Conservation (phyloP, 2,113 vertebrate genomes). For the Ardeotis arabs region DNA sequence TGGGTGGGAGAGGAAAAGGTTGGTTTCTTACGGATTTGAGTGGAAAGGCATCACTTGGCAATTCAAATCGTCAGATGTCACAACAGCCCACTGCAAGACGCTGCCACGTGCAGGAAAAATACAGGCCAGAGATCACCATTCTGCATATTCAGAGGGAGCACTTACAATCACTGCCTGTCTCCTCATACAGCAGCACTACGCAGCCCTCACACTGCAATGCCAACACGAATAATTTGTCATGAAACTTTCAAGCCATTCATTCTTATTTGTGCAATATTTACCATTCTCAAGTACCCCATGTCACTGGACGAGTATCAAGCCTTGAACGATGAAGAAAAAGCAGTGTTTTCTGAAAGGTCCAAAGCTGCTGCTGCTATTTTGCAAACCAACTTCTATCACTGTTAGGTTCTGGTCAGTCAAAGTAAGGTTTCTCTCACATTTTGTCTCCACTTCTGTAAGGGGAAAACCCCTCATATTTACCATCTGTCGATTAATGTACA, state of each 20-base stretch:
- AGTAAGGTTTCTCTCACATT: neutral
- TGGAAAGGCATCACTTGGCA: neutral
- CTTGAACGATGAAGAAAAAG: neutral
- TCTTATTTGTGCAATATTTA: neutral
- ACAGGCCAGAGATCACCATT: neutral
- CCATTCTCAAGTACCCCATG: neutral
- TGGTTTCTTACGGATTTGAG: constrained; percentile 31
- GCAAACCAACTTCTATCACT: neutral
- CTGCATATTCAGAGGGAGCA: neutral
- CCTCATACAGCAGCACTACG: neutral
- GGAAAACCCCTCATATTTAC: accelerated
- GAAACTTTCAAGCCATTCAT: neutral
- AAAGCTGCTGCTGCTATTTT: neutral
- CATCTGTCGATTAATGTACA: neutral
- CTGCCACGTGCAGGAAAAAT: neutral
- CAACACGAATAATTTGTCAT: neutral
- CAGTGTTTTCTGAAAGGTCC: neutral
- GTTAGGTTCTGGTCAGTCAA: neutral
- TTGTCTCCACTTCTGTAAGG: neutral
- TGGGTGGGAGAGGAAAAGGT: constrained; percentile 45
- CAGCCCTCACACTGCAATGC: neutral
- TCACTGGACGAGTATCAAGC: neutral
- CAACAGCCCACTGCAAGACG: constrained; percentile 2
- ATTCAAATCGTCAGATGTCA: neutral
- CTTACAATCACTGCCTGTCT: neutral